Percentiles rank a stretch among this genome's conserved stretches.
Evolutionary conservation across 2,113 vertebrate species (phyloP).

Genomic region (Gadus macrocephalus): DNA sequence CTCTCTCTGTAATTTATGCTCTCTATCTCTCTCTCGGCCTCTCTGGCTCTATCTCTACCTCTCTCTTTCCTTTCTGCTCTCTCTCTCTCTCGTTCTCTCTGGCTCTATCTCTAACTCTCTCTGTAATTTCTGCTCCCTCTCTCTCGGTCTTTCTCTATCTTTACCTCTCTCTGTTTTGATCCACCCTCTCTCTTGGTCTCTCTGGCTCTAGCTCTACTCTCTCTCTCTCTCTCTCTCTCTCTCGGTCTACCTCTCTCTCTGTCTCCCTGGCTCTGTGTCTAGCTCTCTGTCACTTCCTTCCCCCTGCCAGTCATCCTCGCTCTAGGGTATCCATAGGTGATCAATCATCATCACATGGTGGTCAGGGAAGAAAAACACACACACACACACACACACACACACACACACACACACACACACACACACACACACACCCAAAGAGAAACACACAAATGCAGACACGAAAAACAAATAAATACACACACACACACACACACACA

Average conservation of each 20-base stretch:
- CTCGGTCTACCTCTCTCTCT: background rate
- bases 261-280: too few species aligned
- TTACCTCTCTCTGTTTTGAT: too few species aligned
- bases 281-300: slow-evolving; percentile 38
- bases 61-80: slow-evolving; percentile 60
- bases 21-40: slow-evolving; percentile 26
- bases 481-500: background rate
- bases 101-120: slow-evolving; percentile 1
- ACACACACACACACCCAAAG: background rate
- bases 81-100: too few species aligned
- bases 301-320: slow-evolving; percentile 60
- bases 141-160: too few species aligned
- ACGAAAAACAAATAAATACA: too few species aligned
- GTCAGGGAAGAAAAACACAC: slow-evolving; percentile 47
- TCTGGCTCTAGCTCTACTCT: slow-evolving; percentile 26
- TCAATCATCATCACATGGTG: slow-evolving; percentile 67
- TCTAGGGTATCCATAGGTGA: slow-evolving; percentile 63
- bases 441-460: background rate
- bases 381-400: slow-evolving; percentile 5
- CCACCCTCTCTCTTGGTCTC: background rate
- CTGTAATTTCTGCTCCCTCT: slow-evolving; percentile 3
- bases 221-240: background rate
- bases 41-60: slow-evolving; percentile 44
- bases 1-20: background rate
- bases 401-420: slow-evolving; percentile 4